These are phyloP conservation scores for Notodonta ziczac DNA, from an alignment of 2,888 invertebrate species.

Conservation along the genomic window DNA sequence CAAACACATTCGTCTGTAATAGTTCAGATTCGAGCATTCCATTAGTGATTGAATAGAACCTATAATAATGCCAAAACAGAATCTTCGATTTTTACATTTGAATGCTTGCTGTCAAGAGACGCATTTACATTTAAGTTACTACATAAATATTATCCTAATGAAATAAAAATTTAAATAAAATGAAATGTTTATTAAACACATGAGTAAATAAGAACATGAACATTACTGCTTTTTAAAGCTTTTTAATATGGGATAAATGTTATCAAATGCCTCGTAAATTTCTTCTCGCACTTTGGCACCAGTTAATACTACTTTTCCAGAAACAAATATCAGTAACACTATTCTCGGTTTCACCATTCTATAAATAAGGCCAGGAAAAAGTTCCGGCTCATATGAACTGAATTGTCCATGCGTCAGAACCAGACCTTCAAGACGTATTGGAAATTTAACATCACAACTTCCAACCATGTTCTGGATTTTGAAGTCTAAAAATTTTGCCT, in stretches of 20 bases:
- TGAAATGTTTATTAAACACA: slow-evolving; percentile 23
- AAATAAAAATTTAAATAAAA: slow-evolving; percentile 7
- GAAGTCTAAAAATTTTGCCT: slow-evolving; percentile 93
- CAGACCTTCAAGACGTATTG: slow-evolving; percentile 89
- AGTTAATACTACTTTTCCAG: slow-evolving; percentile 99
- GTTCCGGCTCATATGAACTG: slow-evolving; percentile 97
- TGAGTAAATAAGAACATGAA: slow-evolving; percentile 17
- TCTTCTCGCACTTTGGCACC: slow-evolving; percentile 97
- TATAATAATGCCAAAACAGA: no score
- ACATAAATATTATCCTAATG: no score
- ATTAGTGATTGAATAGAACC: no score
- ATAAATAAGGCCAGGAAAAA: slow-evolving; percentile 99
- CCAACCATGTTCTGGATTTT: slow-evolving; percentile 93
- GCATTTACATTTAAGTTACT: no score
- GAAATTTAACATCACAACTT: slow-evolving; percentile 91
- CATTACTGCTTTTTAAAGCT: slow-evolving; percentile 94
- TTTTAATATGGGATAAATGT: slow-evolving; percentile 98
- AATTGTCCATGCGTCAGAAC: slow-evolving; percentile 90
- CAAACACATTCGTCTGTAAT: no score
- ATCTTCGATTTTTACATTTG: no score
- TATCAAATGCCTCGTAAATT: slow-evolving; percentile 97
- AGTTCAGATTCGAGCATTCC: no score
- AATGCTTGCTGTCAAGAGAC: no score
- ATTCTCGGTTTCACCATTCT: slow-evolving; percentile 99
- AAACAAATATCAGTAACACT: slow-evolving; percentile 98